Evolutionary conservation across 1,140 invertebrate genomes (phyloP), one percentile per base, ranked within the genome.

Genomic region (Melanaphis sacchari): DNA sequence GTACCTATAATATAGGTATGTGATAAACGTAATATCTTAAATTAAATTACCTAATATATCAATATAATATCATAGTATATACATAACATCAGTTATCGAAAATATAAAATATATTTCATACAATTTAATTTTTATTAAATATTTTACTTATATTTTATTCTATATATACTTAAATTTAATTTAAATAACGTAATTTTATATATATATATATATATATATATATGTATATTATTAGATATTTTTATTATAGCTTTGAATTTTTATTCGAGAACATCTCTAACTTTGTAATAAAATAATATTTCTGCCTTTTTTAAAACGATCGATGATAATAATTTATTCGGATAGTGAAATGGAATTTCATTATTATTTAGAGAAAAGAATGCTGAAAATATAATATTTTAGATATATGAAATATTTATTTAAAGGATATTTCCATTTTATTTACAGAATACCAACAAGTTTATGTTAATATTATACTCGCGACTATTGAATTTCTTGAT

Each of bases 281-380:
- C 38, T 82, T 38, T 8, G 81, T 82, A 36, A 82, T 82, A 21
- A 82, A 22, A 84, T 84, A 84, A 40, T 84, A 84, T 41, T 76
- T 15, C 15, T 1, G 59, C 15, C 59, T 21, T 76, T 66, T 66
- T 76, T 76, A 76, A n/a, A 36, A 15, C 59, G 59, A 76, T 76
- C 31, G n/a, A 76, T 76, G 59, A 76, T n/a, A n/a, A 41, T 41
- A 84, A 84, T 84, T 84, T 84, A 84, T 84, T 84, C 82, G 22
- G 24, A 84, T 40, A 84, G 40, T 26, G 82, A 38, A 40, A 84
- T 84, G 82, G 82, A 84, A 84, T 84, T 84, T 84, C 24, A 84
- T 84, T 41, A 84, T 84, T 84, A 41, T 84, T 40, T 26, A 84
- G 2, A 31, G 82, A 26, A 41, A 82, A 84, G 82, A 84, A 84